These are phyloP conservation scores for Diachrysia chrysitis DNA, from an alignment of 2,888 invertebrate genomes.

Conservation along the genomic window DNA sequence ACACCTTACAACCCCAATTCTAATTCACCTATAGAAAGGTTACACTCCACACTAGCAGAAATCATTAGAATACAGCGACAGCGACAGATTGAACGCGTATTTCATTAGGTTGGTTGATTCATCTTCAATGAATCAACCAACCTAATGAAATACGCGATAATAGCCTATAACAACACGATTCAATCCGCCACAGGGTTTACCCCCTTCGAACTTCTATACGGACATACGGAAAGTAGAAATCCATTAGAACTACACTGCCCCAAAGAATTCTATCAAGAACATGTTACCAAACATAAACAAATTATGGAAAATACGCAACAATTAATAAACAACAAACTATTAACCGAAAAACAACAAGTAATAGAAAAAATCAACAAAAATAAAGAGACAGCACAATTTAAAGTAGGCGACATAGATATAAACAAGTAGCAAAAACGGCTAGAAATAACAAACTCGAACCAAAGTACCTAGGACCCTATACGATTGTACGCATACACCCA, in stretches of 20 bases:
- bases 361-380: slow-evolving; percentile 20
- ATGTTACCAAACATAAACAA: slow-evolving; percentile 90
- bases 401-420: slow-evolving; percentile 29
- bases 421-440: slow-evolving; percentile 58
- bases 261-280: slow-evolving; percentile 90
- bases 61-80: slow-evolving; percentile 50
- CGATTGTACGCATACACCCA: slow-evolving; percentile 54
- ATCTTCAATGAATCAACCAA: slow-evolving; percentile 45
- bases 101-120: no score
- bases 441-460: slow-evolving; percentile 52
- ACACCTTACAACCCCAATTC: slow-evolving; percentile 53
- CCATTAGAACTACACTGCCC: slow-evolving; percentile 62
- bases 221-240: slow-evolving; percentile 59
- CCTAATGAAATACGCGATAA: slow-evolving; percentile 56
- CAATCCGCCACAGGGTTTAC: slow-evolving; percentile 60
- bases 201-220: slow-evolving; percentile 58
- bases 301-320: slow-evolving; percentile 52
- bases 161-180: slow-evolving; percentile 59
- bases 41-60: slow-evolving; percentile 48
- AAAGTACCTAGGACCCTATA: slow-evolving; percentile 25
- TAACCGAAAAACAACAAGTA: slow-evolving; percentile 33
- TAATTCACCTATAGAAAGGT: slow-evolving; percentile 50
- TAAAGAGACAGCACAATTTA: no score
- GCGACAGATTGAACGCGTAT: slow-evolving; percentile 53
- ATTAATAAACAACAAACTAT: slow-evolving; percentile 31